Evolutionary conservation across 2,797 vertebrate genomes (phyloP).

Genomic region (Chloroceryle amazona): DNA sequence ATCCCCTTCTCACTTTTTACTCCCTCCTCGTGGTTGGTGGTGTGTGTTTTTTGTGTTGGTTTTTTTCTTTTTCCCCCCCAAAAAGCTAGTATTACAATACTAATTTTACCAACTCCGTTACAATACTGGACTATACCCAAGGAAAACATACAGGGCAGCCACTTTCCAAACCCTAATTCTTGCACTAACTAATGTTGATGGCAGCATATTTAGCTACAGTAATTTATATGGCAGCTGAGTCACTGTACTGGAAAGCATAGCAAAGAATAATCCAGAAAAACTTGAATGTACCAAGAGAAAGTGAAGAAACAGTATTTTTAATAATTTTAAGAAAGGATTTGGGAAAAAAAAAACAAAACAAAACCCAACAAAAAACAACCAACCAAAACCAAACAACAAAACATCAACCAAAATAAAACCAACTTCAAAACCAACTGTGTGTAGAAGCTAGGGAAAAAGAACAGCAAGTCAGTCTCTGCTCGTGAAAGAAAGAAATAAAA

Average conservation of each 20-base stretch:
- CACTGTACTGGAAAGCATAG: conserved; percentile 27
- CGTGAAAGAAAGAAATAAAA: background rate
- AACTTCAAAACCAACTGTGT: background rate
- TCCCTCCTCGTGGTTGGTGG: background rate
- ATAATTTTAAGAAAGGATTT: background rate
- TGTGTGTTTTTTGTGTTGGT: too few species aligned
- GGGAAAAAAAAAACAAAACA: too few species aligned
- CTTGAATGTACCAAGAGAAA: background rate
- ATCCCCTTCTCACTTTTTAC: background rate
- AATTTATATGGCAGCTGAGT: conserved; percentile 34
- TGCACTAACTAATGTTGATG: conserved; percentile 16
- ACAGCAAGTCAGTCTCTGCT: background rate
- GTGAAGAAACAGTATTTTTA: background rate
- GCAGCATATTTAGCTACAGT: conserved; percentile 23
- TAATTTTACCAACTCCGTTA: conserved; percentile 11
- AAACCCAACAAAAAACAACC: too few species aligned
- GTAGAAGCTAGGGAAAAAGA: background rate
- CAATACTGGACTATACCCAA: conserved; percentile 16
- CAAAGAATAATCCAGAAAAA: conserved; percentile 49
- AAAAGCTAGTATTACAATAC: background rate
- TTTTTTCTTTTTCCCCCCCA: background rate
- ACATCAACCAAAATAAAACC: too few species aligned
- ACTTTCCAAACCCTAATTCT: conserved; percentile 26
- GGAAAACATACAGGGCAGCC: background rate
- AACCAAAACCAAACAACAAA: too few species aligned